Conservation (phyloP, 2,888 invertebrate species). For the Caenorhabditis becei region DNA sequence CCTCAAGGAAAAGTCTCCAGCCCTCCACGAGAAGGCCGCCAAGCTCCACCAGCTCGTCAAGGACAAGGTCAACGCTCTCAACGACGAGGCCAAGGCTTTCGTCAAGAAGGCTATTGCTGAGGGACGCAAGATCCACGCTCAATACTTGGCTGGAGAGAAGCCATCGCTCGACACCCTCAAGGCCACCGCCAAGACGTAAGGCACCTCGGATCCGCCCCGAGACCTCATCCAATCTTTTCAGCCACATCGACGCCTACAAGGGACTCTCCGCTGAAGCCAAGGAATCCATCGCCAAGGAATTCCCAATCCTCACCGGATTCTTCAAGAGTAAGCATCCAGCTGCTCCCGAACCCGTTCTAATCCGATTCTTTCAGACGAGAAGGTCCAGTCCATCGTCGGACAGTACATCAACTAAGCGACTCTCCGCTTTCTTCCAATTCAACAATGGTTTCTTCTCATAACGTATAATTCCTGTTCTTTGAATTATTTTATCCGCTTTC, state of each 20-base stretch:
- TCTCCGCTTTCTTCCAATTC: neutral
- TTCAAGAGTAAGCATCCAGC: constrained; percentile 69
- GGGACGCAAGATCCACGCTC: constrained; percentile 73
- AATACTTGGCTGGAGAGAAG: constrained; percentile 75
- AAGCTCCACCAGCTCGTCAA: constrained; percentile 74
- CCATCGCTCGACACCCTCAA: constrained; percentile 75
- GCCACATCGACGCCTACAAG: constrained; percentile 71
- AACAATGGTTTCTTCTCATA: neutral
- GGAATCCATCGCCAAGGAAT: constrained; percentile 70
- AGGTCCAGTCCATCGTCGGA: constrained; percentile 54
- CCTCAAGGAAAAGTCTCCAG: constrained; percentile 77
- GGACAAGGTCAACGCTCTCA: constrained; percentile 73
- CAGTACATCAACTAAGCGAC: constrained; percentile 55
- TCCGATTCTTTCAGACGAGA: constrained; percentile 49
- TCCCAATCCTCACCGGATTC: constrained; percentile 79
- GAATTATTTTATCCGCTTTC: too few relatives aligned
- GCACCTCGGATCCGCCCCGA: neutral
- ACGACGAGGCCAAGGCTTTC: constrained; percentile 76
- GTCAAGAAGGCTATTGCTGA: constrained; percentile 75
- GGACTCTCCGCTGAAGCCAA: constrained; percentile 75
- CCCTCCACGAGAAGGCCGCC: constrained; percentile 76
- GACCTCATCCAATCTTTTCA: constrained; percentile 23
- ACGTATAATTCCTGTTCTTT: constrained; percentile 22
- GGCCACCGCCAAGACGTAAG: constrained; percentile 60
- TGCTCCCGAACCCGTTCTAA: neutral